These are phyloP conservation scores for Clangula hyemalis DNA, from an alignment of 2,797 vertebrate species.

Conservation along the genomic window DNA sequence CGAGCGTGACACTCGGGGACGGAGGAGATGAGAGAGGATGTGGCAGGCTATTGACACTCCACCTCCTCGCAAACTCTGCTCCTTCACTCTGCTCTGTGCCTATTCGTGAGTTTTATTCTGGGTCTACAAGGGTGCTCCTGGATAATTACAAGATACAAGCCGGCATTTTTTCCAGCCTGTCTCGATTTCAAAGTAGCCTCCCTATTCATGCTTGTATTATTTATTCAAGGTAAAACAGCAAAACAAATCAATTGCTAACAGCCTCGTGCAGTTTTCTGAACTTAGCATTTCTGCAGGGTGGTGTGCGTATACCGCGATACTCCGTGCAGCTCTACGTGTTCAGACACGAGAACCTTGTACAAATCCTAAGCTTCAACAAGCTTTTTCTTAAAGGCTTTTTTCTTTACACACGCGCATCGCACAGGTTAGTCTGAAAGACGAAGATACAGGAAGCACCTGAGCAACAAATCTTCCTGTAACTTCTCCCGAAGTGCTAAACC, in stretches of 20 bases:
- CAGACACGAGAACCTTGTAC: background rate
- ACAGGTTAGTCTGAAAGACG: background rate
- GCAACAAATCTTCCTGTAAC: background rate
- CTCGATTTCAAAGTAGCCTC: slow-evolving; percentile 39
- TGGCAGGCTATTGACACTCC: background rate
- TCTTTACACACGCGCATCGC: background rate
- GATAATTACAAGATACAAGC: slow-evolving; percentile 18
- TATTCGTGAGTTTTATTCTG: background rate
- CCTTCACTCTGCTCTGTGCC: background rate
- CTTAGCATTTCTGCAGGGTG: background rate
- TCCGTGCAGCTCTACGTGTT: background rate
- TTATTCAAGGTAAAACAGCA: slow-evolving; percentile 30
- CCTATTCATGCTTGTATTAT: background rate
- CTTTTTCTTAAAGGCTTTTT: background rate
- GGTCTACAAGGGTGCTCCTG: slow-evolving; percentile 16
- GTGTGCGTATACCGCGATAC: background rate
- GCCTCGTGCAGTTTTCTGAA: slow-evolving; percentile 25
- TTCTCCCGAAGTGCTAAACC: slow-evolving; percentile 5
- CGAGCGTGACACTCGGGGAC: background rate
- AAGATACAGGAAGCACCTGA: background rate
- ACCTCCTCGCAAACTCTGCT: background rate
- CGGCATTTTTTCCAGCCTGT: slow-evolving; percentile 4
- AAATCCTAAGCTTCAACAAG: background rate
- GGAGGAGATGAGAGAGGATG: background rate
- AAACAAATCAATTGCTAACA: slow-evolving; percentile 55